Evolutionary conservation across 2,888 invertebrate genomes (phyloP).

Genomic region (Parelbella ahira): DNA sequence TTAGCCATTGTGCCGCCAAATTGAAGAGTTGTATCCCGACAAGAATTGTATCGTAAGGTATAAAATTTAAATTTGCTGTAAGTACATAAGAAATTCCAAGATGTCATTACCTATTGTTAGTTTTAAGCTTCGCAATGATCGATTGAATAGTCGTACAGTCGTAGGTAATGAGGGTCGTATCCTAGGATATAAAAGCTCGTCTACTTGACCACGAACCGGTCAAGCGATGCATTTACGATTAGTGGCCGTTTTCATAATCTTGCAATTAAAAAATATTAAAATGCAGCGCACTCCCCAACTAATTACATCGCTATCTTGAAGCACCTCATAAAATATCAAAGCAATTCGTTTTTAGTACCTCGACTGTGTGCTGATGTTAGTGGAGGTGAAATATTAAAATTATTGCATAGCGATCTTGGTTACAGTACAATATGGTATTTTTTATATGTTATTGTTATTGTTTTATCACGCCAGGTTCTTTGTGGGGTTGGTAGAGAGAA

Average conservation of each 20-base stretch:
- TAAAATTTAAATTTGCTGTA: no score
- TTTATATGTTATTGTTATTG: no score
- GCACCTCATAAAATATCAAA: conserved; percentile 12
- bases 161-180: not conserved
- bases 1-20: no score
- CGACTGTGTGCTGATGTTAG: not conserved
- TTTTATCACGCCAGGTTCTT: no score
- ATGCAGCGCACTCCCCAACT: not conserved
- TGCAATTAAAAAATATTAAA: conserved; percentile 26
- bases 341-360: conserved; percentile 15
- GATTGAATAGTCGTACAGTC: not conserved
- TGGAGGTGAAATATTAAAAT: not conserved
- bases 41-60: no score
- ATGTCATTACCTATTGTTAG: no score
- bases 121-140: no score
- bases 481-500: no score
- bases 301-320: conserved; percentile 1
- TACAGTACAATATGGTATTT: no score
- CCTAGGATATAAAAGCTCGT: not conserved
- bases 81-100: no score
- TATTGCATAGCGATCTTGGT: no score
- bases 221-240: conserved; percentile 18
- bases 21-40: no score
- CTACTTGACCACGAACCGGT: conserved; percentile 6
- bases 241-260: conserved; percentile 25